Percentiles rank a stretch among this genome's conserved stretches.
phyloP scores from a whole-genome alignment of 2,888 invertebrate species.

The Hoplodrina blanda region DNA sequence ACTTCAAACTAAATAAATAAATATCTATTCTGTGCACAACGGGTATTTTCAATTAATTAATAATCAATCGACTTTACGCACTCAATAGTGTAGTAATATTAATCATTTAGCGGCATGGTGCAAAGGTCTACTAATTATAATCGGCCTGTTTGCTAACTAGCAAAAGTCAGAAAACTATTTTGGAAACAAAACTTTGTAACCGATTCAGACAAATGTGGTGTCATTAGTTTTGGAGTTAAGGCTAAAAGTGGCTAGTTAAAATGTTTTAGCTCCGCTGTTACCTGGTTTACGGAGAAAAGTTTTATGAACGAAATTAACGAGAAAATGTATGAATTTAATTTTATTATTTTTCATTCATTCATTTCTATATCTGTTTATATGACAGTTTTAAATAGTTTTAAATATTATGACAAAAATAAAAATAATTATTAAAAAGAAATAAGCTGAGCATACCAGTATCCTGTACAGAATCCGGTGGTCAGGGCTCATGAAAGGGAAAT shows the following conservation, averaged over 20 bases:
- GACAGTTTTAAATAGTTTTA: too few species aligned
- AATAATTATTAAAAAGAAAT: too few species aligned
- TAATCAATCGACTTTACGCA: too few species aligned
- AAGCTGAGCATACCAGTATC: too few species aligned
- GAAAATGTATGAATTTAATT: constrained; percentile 12
- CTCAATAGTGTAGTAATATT: background rate
- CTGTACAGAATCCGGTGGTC: too few species aligned
- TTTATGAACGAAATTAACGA: constrained; percentile 5
- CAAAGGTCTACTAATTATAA: constrained; percentile 32
- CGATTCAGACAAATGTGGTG: constrained; percentile 54
- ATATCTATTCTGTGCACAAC: too few species aligned
- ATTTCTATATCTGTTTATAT: too few species aligned
- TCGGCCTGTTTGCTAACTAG: constrained; percentile 23
- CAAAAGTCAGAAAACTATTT: constrained; percentile 56
- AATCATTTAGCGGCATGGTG: background rate
- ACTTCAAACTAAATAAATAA: too few species aligned
- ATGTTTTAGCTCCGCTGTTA: constrained; percentile 26
- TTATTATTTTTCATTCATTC: too few species aligned
- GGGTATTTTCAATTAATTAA: too few species aligned
- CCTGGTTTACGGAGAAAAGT: background rate
- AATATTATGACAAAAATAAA: too few species aligned
- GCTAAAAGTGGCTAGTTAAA: constrained; percentile 32
- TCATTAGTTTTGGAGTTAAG: constrained; percentile 49
- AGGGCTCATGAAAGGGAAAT: too few species aligned
- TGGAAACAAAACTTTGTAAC: constrained; percentile 40